Evolutionary conservation across 1,140 invertebrate species (phyloP).

Genomic region (Drosophila quadrilineata): DNA sequence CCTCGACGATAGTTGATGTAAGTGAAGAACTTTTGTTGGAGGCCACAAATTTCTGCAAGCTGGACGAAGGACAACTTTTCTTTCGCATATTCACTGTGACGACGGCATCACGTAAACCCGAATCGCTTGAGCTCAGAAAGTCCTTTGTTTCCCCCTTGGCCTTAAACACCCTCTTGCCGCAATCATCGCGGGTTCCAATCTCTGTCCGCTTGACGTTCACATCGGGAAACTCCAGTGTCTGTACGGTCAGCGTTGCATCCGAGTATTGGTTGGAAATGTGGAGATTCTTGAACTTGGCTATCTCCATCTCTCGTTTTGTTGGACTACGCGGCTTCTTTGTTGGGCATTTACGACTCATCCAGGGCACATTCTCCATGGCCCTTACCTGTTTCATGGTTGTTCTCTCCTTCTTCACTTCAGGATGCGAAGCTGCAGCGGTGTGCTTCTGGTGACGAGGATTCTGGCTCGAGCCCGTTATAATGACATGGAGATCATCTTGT

Average conservation of each 20-base stretch:
- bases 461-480: not conserved
- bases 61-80: constrained; percentile 18
- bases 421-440: too few relatives aligned
- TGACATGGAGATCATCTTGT: too few relatives aligned
- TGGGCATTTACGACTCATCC: constrained; percentile 25
- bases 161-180: constrained; percentile 35
- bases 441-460: too few relatives aligned
- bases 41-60: not conserved
- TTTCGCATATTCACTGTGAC: constrained; percentile 51
- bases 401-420: not conserved
- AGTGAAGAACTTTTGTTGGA: not conserved
- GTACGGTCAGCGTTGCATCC: constrained; percentile 37
- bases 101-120: constrained; percentile 51
- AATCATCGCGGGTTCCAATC: constrained; percentile 44
- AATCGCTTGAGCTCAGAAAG: constrained; percentile 44
- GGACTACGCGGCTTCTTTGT: constrained; percentile 19
- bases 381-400: too few relatives aligned
- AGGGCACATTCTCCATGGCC: not conserved
- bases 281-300: constrained; percentile 58
- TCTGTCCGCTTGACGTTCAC: constrained; percentile 51
- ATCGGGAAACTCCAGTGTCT: constrained; percentile 61
- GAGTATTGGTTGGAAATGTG: constrained; percentile 54
- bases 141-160: constrained; percentile 6
- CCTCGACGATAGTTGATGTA: not conserved
- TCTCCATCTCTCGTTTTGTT: constrained; percentile 35